Base-by-base conservation (phyloP, 2,797 vertebrate species). In the Sorex maritimensis region DNA sequence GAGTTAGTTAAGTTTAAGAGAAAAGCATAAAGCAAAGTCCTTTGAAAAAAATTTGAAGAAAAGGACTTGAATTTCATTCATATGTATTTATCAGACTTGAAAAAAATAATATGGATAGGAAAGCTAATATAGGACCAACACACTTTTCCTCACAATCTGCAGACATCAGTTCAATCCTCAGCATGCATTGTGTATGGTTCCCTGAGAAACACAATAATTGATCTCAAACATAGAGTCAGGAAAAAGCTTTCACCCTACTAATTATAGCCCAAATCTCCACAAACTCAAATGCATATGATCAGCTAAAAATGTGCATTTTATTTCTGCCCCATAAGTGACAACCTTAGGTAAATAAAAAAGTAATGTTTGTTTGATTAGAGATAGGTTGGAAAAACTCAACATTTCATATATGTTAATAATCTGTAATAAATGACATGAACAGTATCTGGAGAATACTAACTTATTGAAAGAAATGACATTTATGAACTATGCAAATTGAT, bases 401-500 rank as follows among this genome's bases (percentile, higher is more conserved):
- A 83, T 58, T 75, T 84, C 83, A 61, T 12, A 28, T 77, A 58
- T n/a, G 28, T 63, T 95, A 95, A 75, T 81, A 77, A 78, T 84
- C 7, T 19, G 67, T 91, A n/a, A 69, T 92, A 72, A 96, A 77
- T 0, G 78, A 55, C 72, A 65, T 72, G 73, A 92, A 14, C 13
- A 89, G 94, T 96, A 86, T 95, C 28, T 96, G 93, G 49, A 96
- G 82, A 46, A 93, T 84, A 77, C 94, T 28, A 11, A 11, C 17
- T 96, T 96, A 84, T 97, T 95, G 93, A 95, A 97, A 96, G 86
- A 92, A 94, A 72, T 96, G 95, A 88, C 96, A 96, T 97, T 97
- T 97, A 96, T 94, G 92, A 97, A 97, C 68, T 95, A 95, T 90
- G 79, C 93, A 97, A 97, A 97, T 96, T 97, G 92, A 95, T 97